phyloP scores from a whole-genome alignment of 2,113 vertebrate species.

The Mormyrus lacerda region DNA sequence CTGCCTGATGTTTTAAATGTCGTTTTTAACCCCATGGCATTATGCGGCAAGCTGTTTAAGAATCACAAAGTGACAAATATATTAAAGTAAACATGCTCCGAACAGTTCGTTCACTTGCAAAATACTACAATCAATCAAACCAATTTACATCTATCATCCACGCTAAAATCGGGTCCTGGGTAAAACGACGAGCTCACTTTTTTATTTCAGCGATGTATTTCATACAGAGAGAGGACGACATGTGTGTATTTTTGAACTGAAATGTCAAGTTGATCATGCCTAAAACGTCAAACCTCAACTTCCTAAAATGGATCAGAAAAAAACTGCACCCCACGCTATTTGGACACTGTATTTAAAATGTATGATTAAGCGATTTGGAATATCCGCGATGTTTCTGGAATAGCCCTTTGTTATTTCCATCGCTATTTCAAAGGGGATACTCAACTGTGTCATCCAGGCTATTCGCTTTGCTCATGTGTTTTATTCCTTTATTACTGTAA shows the following conservation, averaged over 20 bases:
- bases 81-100: not conserved
- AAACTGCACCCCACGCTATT: not conserved
- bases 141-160: not conserved
- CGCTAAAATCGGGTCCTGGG: not conserved
- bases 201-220: not conserved
- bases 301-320: conserved; percentile 7
- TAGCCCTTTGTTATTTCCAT: not conserved
- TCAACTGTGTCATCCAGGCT: not conserved
- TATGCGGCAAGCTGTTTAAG: not conserved
- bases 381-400: not conserved
- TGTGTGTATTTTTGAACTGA: not conserved
- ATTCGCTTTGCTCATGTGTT: not conserved
- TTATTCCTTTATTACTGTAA: not conserved
- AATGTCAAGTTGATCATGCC: not conserved
- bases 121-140: not conserved
- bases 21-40: not conserved
- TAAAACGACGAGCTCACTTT: not conserved
- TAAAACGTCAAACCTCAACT: conserved; percentile 5
- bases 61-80: not conserved
- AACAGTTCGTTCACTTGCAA: not conserved
- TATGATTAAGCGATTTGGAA: not conserved
- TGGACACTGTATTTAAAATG: not conserved
- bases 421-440: not conserved
- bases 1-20: not conserved
- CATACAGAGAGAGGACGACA: not conserved